A percentile compares a stretch with the other conserved stretches of the same genome.
Conservation (phyloP, 2,113 vertebrate species). For the Hypanus sabinus region DNA sequence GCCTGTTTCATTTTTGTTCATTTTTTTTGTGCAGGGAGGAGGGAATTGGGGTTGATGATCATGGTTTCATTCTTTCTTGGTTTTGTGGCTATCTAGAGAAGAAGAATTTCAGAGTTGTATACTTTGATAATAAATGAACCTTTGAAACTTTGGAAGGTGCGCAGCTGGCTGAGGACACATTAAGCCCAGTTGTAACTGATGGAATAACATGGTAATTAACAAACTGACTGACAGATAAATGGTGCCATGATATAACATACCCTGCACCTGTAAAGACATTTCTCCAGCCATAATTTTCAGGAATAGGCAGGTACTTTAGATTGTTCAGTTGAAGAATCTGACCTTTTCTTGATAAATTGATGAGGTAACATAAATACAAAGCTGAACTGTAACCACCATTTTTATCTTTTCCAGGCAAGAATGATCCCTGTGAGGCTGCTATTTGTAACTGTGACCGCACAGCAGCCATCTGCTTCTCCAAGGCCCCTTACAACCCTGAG, state of each 20-base stretch:
- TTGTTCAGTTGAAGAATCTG: background rate
- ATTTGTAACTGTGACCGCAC: slow-evolving; percentile 74
- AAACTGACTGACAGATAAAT: background rate
- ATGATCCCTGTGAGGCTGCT: slow-evolving; percentile 58
- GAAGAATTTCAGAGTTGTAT: no score
- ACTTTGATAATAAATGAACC: no score
- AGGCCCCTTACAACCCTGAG: slow-evolving; percentile 49
- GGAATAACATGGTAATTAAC: background rate
- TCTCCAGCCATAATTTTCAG: background rate
- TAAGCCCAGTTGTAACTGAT: background rate
- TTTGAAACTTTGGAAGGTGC: background rate
- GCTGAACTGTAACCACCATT: background rate
- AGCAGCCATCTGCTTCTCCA: slow-evolving; percentile 70
- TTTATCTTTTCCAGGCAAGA: slow-evolving; percentile 54
- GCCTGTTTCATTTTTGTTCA: no score
- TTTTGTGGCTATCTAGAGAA: no score
- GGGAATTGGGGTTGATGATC: no score
- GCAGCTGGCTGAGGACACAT: background rate
- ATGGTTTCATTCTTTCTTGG: no score
- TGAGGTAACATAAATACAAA: background rate
- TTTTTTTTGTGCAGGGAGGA: fast-evolving
- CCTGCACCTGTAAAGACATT: background rate
- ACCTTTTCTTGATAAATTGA: background rate
- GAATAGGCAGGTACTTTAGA: background rate
- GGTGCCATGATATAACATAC: background rate